A percentile compares a stretch with the other conserved stretches of the same genome.
Evolutionary conservation across 2,888 invertebrate species (phyloP).

Genomic region (Dicranocentrus wangi): DNA sequence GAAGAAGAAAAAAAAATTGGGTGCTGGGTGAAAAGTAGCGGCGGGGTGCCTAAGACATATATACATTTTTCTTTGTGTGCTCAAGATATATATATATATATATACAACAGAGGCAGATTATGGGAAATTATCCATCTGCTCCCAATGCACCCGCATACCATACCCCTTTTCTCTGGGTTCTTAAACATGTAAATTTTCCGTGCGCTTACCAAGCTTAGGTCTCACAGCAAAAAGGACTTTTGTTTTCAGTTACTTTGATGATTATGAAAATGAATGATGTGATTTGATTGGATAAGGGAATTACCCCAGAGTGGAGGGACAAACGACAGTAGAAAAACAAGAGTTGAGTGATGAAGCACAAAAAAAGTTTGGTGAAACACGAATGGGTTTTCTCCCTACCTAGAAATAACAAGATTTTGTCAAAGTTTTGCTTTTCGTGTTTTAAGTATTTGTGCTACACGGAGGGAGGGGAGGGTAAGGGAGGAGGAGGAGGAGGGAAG

Average conservation of each 20-base stretch:
- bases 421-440: too few relatives aligned
- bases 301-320: background rate
- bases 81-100: too few relatives aligned
- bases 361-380: background rate
- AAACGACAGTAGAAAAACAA: background rate
- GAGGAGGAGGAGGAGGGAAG: too few relatives aligned
- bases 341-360: conserved; percentile 3
- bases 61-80: too few relatives aligned
- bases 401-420: conserved; percentile 24
- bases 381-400: too few relatives aligned
- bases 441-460: too few relatives aligned
- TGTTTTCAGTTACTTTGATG: conserved; percentile 8
- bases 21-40: too few relatives aligned
- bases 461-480: too few relatives aligned
- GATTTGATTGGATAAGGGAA: conserved; percentile 33
- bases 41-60: too few relatives aligned
- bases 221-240: background rate
- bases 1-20: too few relatives aligned
- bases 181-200: background rate
- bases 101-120: too few relatives aligned
- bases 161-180: background rate
- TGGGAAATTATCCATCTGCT: conserved; percentile 50
- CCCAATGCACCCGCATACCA: background rate
- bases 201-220: too few relatives aligned
- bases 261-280: conserved; percentile 31